Conservation (phyloP, 2,113 vertebrate genomes). For the Artemisiospiza belli region DNA sequence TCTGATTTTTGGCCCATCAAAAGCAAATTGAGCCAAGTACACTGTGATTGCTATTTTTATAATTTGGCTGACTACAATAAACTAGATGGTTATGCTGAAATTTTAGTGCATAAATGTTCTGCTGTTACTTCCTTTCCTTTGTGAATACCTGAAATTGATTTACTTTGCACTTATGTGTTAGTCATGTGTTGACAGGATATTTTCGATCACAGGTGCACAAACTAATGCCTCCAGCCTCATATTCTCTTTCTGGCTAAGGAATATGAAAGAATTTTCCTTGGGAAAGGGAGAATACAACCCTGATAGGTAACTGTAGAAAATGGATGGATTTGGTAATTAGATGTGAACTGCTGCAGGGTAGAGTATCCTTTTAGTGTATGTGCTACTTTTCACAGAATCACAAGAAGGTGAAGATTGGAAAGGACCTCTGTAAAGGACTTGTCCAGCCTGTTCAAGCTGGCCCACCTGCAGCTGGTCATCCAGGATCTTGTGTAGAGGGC, state of each 20-base stretch:
- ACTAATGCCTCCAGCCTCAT: not conserved
- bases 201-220: not conserved
- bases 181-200: not conserved
- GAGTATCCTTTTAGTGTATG: not conserved
- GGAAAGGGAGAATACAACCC: not conserved
- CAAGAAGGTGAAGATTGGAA: not conserved
- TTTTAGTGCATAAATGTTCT: not conserved
- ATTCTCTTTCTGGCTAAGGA: not conserved
- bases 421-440: not conserved
- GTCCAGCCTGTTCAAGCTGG: not conserved
- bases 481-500: not conserved
- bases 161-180: not conserved
- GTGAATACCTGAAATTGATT: not conserved
- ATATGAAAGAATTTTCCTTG: not conserved
- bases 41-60: not conserved
- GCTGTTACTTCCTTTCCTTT: not conserved
- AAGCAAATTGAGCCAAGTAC: not conserved
- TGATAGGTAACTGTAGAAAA: not conserved
- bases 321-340: not conserved
- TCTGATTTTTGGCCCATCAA: not conserved
- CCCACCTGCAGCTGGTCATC: not conserved
- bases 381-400: not conserved
- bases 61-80: not conserved
- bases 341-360: not conserved
- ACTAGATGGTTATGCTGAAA: not conserved